phyloP scores from a whole-genome alignment of 2,797 vertebrate genomes.

The Sebastes cheni region DNA sequence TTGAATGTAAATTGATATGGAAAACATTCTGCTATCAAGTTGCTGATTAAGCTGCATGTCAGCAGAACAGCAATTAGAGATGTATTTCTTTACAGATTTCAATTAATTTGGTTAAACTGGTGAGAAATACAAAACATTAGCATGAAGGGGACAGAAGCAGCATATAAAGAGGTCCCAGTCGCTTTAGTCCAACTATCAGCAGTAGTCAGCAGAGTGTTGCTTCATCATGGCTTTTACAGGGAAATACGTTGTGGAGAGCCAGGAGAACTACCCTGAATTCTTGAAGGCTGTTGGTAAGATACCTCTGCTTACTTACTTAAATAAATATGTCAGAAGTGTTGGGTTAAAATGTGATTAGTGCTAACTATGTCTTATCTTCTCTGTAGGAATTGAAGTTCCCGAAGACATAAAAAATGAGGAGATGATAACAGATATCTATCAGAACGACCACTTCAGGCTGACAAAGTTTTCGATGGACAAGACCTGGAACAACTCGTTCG shows the following conservation, averaged over 20 bases:
- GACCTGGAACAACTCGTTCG: neutral
- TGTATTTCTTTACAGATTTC: neutral
- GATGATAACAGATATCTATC: neutral
- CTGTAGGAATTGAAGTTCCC: neutral
- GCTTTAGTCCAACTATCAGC: neutral
- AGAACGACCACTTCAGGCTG: neutral
- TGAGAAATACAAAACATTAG: neutral
- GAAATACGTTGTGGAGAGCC: neutral
- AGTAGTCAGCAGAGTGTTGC: neutral
- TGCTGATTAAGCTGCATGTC: too few relatives aligned
- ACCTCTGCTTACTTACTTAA: accelerated
- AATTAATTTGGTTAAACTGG: neutral
- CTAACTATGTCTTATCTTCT: neutral
- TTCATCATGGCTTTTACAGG: neutral
- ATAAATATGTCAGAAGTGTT: neutral
- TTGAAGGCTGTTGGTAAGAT: neutral
- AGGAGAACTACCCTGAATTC: neutral
- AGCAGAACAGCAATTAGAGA: neutral
- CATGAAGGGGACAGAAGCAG: neutral
- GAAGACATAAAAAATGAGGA: neutral
- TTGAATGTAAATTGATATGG: too few relatives aligned
- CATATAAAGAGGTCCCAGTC: neutral
- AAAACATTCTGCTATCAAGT: too few relatives aligned
- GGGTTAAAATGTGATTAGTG: neutral
- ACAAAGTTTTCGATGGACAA: neutral